Conservation (phyloP, 2,888 invertebrate species). For the Sinotaia quadrata region DNA sequence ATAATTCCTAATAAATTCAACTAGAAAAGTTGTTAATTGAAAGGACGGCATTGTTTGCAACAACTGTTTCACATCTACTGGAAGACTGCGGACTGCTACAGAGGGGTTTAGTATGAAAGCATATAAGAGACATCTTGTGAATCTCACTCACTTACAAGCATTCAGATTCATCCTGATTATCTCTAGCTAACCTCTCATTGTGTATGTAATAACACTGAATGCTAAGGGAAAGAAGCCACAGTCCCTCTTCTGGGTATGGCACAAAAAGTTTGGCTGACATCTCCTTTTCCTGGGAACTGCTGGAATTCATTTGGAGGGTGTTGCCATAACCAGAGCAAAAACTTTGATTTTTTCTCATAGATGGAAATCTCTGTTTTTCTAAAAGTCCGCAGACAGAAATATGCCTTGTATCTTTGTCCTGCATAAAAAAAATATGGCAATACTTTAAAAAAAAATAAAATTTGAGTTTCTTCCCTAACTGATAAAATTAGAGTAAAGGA, state of each 20-base stretch:
- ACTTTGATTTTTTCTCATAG: conserved; percentile 15
- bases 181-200: not conserved
- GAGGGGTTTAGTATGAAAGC: too few species aligned
- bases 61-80: too few species aligned
- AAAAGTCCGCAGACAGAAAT: conserved; percentile 32
- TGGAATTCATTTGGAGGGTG: conserved; percentile 16
- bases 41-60: too few species aligned
- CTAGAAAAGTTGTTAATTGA: too few species aligned
- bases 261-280: conserved; percentile 26
- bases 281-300: not conserved
- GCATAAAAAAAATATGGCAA: not conserved
- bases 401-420: not conserved
- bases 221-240: conserved; percentile 30
- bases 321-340: conserved; percentile 18
- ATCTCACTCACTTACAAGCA: too few species aligned
- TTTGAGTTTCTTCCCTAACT: too few species aligned
- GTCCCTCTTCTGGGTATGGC: conserved; percentile 33
- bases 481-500: too few species aligned
- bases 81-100: too few species aligned
- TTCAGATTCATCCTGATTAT: not conserved
- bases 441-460: not conserved
- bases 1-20: too few species aligned
- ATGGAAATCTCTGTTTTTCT: conserved; percentile 20
- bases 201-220: conserved; percentile 20
- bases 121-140: too few species aligned